Evolutionary conservation across 2,888 invertebrate genomes (phyloP).

Genomic region (Agriopis aurantiaria): DNA sequence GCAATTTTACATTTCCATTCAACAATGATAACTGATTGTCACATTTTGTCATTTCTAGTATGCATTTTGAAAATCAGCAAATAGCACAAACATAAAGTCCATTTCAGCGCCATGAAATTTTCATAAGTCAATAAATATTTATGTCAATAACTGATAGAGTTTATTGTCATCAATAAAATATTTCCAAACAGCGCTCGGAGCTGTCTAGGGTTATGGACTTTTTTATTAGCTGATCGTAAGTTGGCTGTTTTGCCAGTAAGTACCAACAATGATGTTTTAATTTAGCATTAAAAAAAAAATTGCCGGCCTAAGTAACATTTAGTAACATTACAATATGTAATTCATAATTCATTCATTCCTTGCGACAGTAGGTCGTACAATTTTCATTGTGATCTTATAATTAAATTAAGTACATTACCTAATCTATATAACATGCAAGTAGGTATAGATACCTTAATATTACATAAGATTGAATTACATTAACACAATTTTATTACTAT

Average conservation of each 20-base stretch:
- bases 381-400: no score
- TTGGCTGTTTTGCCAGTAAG: slow-evolving; percentile 9
- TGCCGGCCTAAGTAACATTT: no score
- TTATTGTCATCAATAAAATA: slow-evolving; percentile 38
- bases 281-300: not conserved
- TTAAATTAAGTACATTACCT: no score
- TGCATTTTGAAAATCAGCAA: not conserved
- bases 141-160: slow-evolving; percentile 38
- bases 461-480: no score
- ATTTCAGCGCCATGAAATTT: slow-evolving; percentile 19
- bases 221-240: slow-evolving; percentile 34
- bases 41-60: not conserved
- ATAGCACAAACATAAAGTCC: not conserved
- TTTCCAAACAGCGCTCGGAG: slow-evolving; percentile 35
- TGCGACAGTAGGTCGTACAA: no score
- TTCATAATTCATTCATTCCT: no score
- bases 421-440: no score
- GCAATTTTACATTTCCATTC: not conserved
- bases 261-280: slow-evolving; percentile 2
- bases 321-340: no score
- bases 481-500: no score
- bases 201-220: slow-evolving; percentile 38
- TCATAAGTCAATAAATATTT: slow-evolving; percentile 35
- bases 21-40: not conserved
- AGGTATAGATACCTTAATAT: no score